Evolutionary conservation across 1,140 invertebrate species (phyloP).

Genomic region (Tribolium madens): DNA sequence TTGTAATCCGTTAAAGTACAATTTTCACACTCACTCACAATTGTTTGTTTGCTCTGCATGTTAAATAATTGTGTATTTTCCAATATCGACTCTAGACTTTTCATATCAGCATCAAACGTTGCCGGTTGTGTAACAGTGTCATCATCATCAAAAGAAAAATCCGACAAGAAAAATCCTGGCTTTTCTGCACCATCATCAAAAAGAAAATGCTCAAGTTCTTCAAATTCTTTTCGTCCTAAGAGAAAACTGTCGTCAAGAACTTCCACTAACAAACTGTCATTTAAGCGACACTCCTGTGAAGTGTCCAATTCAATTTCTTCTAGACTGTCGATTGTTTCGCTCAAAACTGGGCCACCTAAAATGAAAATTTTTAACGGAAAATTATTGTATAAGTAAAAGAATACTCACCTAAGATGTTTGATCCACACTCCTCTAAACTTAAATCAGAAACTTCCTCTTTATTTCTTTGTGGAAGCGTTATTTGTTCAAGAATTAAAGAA

Average conservation of each 20-base stretch:
- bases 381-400: neutral
- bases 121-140: neutral
- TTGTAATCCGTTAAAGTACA: too few relatives aligned
- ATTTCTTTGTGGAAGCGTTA: neutral
- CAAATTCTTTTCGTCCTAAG: slow-evolving; percentile 12
- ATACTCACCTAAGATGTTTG: neutral
- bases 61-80: slow-evolving; percentile 1
- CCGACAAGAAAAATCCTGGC: neutral
- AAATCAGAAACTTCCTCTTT: neutral
- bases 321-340: neutral
- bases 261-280: slow-evolving; percentile 8
- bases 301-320: slow-evolving; percentile 4
- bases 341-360: slow-evolving; percentile 23
- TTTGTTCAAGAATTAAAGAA: neutral
- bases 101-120: slow-evolving; percentile 7
- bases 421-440: neutral
- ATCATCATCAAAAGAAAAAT: neutral
- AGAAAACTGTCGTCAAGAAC: neutral
- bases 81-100: slow-evolving; percentile 8
- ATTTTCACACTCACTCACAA: neutral
- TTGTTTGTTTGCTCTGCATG: neutral
- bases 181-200: neutral
- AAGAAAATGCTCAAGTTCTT: slow-evolving; percentile 24
- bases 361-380: neutral
- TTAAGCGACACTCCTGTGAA: neutral